These are phyloP conservation scores for Ptilodon capucinus DNA, from an alignment of 2,888 invertebrate species.

Conservation along the genomic window DNA sequence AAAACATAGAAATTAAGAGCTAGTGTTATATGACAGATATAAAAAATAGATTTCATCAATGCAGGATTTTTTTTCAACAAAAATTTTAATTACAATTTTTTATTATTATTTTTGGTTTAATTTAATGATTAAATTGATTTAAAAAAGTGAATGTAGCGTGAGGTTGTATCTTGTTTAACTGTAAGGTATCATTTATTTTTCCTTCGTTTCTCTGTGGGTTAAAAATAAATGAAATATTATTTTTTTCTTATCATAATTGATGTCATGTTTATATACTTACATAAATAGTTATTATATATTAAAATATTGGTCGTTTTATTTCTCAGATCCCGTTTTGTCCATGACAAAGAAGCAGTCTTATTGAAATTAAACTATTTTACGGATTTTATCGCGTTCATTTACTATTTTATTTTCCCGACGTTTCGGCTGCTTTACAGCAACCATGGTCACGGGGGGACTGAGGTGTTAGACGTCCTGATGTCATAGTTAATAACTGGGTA, in stretches of 20 bases:
- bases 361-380: no score
- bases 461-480: no score
- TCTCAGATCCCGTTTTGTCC: no score
- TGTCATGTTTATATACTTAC: slow-evolving; percentile 82
- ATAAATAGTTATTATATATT: slow-evolving; percentile 83
- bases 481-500: no score
- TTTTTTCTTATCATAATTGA: slow-evolving; percentile 70
- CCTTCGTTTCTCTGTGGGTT: slow-evolving; percentile 67
- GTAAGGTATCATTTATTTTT: slow-evolving; percentile 61
- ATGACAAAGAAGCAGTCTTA: no score
- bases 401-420: no score
- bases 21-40: slow-evolving; percentile 56
- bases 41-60: slow-evolving; percentile 53
- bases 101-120: slow-evolving; percentile 24
- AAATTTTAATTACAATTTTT: slow-evolving; percentile 37
- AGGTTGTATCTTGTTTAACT: slow-evolving; percentile 72
- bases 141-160: slow-evolving; percentile 69
- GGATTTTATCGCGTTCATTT: no score
- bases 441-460: no score
- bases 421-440: no score
- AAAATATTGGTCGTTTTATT: slow-evolving; percentile 70
- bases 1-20: slow-evolving; percentile 53
- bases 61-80: slow-evolving; percentile 40
- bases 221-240: slow-evolving; percentile 74
- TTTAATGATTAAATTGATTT: slow-evolving; percentile 34